Base-by-base conservation (phyloP, 2,797 vertebrate species). In the Emys orbicularis region DNA sequence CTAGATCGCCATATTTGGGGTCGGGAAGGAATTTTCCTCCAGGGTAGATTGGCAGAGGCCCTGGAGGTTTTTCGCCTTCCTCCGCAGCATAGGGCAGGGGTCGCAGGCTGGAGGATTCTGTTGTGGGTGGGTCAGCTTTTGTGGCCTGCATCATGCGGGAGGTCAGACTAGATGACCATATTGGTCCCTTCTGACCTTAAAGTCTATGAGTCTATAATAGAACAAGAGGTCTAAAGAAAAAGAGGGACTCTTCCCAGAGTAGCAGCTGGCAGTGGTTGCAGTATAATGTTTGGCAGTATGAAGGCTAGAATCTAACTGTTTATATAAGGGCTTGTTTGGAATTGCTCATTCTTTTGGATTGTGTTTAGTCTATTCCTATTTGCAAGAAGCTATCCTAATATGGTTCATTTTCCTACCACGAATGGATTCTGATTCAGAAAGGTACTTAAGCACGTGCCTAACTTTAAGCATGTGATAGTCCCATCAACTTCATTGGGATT, bases 221-320 rank as follows among this genome's bases (percentile, higher is more conserved):
- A 97, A 90, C 94, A 89, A 89, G 94, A 96, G 93, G 85, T 92
- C 82, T 93, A 83, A 95, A 94, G 81, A 83, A 96, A 93, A 29
- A 16, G 15, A 57, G 79, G 4, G 21, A 57, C 5, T 54, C 65
- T 80, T 29, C 34, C 54, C 1, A 52, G 0, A 85, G 91, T 4
- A 44, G 87, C 88, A 79, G 72, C 84, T 89, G 4, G 0, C 49
- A 21, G 41, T 0, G 0, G 79, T 50, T 1, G 3, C 82, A 12
- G 79, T 7, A 61, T 86, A 83, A 19, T 1, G 6, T 61, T 31
- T 1, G 0, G 72, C 29, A 29, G 12, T 4, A 12, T 1, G 12
- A 31, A 27, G 0, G 5, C 54, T 27, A 50, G 50, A 10, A 87
- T 86, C 80, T 1, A 44, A 83, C 29, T 29, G 12, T 44, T 47